These are phyloP conservation scores for Carassius gibelio DNA, from an alignment of 2,113 vertebrate species.

Conservation along the genomic window DNA sequence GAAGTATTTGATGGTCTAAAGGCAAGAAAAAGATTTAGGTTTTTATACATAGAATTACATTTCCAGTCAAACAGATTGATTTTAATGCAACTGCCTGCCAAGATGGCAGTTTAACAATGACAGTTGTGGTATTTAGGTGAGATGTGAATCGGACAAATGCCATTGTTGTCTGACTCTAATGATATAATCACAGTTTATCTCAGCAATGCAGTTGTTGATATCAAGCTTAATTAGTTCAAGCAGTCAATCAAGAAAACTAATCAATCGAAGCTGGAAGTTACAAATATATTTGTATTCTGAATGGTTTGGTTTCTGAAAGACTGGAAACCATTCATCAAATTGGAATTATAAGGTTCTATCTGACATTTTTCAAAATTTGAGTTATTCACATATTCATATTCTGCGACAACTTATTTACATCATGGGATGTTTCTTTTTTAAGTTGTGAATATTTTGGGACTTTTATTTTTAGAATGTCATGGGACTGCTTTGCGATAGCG, in stretches of 20 bases:
- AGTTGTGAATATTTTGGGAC: no score
- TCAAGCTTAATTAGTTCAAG: slow-evolving; percentile 79
- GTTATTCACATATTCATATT: no score
- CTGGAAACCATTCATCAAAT: slow-evolving; percentile 66
- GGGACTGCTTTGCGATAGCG: no score
- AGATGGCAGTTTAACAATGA: slow-evolving; percentile 83
- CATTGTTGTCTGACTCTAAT: slow-evolving; percentile 79
- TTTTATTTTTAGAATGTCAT: no score
- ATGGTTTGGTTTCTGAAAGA: slow-evolving; percentile 50
- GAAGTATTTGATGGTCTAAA: background rate
- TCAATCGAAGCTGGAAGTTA: background rate
- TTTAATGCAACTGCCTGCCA: slow-evolving; percentile 68
- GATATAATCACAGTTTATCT: slow-evolving; percentile 82
- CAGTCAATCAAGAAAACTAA: slow-evolving; percentile 60
- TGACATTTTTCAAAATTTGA: no score
- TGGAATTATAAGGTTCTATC: no score
- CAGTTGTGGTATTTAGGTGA: slow-evolving; percentile 85
- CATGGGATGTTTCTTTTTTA: no score
- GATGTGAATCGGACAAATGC: slow-evolving; percentile 82
- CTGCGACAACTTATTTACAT: no score
- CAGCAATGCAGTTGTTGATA: slow-evolving; percentile 71
- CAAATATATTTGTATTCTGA: background rate
- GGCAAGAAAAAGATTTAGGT: background rate
- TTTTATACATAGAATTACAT: slow-evolving; percentile 26
- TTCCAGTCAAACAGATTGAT: slow-evolving; percentile 74